phyloP scores from a whole-genome alignment of 64 coral and sea anemone genomes.

The Stichodactyla helianthus region DNA sequence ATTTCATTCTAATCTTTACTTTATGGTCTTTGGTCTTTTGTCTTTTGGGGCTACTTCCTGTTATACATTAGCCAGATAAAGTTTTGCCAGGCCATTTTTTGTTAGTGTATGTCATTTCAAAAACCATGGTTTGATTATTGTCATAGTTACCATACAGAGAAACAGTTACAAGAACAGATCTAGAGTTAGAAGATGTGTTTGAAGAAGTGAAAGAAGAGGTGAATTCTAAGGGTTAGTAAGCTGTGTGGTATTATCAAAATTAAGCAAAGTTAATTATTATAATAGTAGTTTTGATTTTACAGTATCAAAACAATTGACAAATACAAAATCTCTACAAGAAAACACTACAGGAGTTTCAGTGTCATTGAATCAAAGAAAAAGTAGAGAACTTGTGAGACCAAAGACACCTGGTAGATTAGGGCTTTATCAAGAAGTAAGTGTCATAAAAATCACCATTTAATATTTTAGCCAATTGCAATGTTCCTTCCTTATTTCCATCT shows the following conservation, averaged over 20 bases:
- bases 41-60: no score
- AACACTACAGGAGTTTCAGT: neutral
- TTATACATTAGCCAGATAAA: no score
- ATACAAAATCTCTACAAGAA: neutral
- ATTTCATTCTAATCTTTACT: no score
- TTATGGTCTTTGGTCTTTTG: no score
- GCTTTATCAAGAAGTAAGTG: slow-evolving; percentile 20
- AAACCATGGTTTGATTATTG: neutral
- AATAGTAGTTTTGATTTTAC: neutral
- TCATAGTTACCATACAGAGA: slow-evolving; percentile 10
- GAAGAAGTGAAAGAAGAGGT: slow-evolving; percentile 46
- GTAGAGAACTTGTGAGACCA: slow-evolving; percentile 20
- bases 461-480: neutral
- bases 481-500: neutral
- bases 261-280: neutral
- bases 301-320: neutral
- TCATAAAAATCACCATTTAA: neutral
- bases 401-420: slow-evolving; percentile 28
- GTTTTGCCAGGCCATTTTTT: no score
- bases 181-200: slow-evolving; percentile 60
- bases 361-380: neutral
- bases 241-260: neutral
- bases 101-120: neutral
- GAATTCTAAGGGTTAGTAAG: neutral
- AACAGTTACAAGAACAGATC: neutral